Evolutionary conservation across 2,888 invertebrate genomes (phyloP).

Genomic region (Limnephilus lunatus): DNA sequence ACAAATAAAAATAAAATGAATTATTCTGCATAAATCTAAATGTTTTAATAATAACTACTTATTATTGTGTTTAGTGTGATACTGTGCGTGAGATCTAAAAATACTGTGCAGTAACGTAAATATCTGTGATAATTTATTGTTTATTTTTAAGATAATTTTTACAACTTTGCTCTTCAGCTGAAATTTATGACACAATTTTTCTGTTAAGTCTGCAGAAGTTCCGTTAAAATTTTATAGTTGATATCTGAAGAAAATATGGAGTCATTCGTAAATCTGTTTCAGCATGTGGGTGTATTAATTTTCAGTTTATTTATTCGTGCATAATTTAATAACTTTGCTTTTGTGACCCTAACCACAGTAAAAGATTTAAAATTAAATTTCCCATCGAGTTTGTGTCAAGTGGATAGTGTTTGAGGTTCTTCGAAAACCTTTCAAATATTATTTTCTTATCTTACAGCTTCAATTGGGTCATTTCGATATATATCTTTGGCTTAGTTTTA

Average conservation of each 20-base stretch:
- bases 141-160: background rate
- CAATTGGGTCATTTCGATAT: background rate
- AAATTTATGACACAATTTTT: background rate
- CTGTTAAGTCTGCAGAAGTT: background rate
- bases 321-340: background rate
- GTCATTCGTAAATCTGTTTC: background rate
- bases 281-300: no score
- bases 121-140: background rate
- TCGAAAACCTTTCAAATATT: background rate
- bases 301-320: background rate
- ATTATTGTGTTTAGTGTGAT: background rate
- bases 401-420: background rate
- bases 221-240: background rate
- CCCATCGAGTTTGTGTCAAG: background rate
- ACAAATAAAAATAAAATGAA: background rate
- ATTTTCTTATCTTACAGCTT: background rate
- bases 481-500: background rate
- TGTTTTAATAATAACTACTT: no score
- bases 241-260: background rate
- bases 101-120: background rate
- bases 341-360: background rate
- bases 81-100: background rate
- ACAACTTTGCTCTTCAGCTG: background rate
- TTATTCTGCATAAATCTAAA: background rate
- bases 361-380: background rate